phyloP scores from a whole-genome alignment of 2,113 vertebrate genomes.

The Rutilus rutilus region DNA sequence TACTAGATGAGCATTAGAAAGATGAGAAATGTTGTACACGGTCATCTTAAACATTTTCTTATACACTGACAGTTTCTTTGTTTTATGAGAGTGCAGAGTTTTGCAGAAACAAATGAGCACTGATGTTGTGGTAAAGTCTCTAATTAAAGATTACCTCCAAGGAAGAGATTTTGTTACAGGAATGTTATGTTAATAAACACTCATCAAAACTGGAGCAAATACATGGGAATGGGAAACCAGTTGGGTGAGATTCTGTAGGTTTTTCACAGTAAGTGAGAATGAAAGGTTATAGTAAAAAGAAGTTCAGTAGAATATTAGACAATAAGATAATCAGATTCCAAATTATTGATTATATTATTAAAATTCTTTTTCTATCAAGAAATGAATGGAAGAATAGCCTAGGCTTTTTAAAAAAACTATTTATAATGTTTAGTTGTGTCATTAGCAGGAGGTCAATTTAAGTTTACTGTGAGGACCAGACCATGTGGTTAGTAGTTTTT shows the following conservation, averaged over 20 bases:
- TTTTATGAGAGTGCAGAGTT: neutral
- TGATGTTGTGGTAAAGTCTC: neutral
- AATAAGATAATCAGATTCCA: neutral
- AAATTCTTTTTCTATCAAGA: neutral
- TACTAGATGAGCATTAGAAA: neutral
- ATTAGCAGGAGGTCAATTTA: neutral
- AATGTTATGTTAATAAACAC: neutral
- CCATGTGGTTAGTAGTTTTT: neutral
- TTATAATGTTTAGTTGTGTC: neutral
- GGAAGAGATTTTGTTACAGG: neutral
- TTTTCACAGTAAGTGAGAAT: conserved; percentile 1
- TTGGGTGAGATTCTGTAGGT: neutral
- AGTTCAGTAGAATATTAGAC: neutral
- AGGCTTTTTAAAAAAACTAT: neutral
- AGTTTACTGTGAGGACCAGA: neutral
- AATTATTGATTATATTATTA: neutral
- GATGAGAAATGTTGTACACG: no score
- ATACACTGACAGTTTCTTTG: no score
- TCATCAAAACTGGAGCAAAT: neutral
- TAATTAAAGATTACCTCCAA: neutral
- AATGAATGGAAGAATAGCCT: neutral
- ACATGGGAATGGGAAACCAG: neutral
- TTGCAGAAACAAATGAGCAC: neutral
- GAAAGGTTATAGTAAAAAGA: no score
- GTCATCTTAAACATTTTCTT: no score